A percentile compares a stretch with the other conserved stretches of the same genome.
Conservation (phyloP, 2,888 invertebrate species). For the Eutolmus rufibarbis region DNA sequence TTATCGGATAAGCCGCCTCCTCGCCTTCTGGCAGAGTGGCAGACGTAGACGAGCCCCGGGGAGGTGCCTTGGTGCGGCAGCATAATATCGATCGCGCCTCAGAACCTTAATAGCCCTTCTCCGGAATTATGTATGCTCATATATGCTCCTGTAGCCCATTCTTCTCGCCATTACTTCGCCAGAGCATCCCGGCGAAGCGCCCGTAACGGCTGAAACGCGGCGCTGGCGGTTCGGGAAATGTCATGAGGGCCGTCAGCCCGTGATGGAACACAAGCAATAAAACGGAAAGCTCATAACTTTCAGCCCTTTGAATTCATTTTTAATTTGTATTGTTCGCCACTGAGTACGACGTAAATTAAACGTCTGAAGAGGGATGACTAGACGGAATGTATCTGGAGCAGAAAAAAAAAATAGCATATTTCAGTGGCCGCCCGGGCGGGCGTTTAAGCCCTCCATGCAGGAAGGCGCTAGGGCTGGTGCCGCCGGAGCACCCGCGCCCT, state of each 20-base stretch:
- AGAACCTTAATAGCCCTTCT: slow-evolving; percentile 25
- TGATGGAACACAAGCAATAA: slow-evolving; percentile 39
- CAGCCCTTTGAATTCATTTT: slow-evolving; percentile 41
- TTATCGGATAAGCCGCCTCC: not conserved
- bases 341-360: slow-evolving; percentile 37
- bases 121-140: slow-evolving; percentile 23
- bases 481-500: not conserved
- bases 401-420: not conserved
- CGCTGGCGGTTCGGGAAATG: slow-evolving; percentile 26
- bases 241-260: slow-evolving; percentile 37
- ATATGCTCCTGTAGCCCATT: slow-evolving; percentile 18
- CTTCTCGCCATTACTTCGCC: slow-evolving; percentile 5
- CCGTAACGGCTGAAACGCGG: slow-evolving; percentile 1
- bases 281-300: slow-evolving; percentile 39
- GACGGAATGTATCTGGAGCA: slow-evolving; percentile 30
- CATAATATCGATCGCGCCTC: slow-evolving; percentile 22
- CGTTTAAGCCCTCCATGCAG: not conserved
- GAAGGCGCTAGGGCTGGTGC: not conserved
- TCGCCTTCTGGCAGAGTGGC: not conserved
- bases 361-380: slow-evolving; percentile 31
- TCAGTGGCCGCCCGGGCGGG: not conserved
- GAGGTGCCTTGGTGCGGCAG: slow-evolving; percentile 12
- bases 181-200: not conserved
- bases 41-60: not conserved
- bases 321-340: slow-evolving; percentile 35